Evolutionary conservation across 2,888 invertebrate genomes (phyloP).

Genomic region (Caenorhabditis zanzibari): DNA sequence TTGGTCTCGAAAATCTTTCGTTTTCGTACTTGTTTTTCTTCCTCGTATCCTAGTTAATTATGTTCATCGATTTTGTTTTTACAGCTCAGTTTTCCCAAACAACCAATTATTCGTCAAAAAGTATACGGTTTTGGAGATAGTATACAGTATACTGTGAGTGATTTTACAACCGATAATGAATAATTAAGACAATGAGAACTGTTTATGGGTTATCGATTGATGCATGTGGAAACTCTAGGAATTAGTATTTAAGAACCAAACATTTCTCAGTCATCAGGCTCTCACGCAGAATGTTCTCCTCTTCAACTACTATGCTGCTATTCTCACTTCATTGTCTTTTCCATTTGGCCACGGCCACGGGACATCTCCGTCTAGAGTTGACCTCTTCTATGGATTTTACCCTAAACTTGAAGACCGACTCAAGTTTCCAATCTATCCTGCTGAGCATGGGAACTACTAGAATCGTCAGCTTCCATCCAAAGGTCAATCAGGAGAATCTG

Average conservation of each 20-base stretch:
- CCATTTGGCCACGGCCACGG: slow-evolving; percentile 18
- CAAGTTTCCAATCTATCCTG: neutral
- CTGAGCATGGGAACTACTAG: slow-evolving; percentile 8
- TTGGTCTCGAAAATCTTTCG: no score
- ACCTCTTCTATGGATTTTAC: slow-evolving; percentile 14
- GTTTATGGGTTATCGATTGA: no score
- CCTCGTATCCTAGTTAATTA: no score
- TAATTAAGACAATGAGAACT: no score
- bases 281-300: slow-evolving; percentile 22
- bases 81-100: no score
- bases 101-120: no score
- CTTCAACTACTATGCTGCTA: neutral
- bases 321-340: slow-evolving; percentile 4
- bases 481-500: neutral
- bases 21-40: no score
- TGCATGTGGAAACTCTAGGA: neutral
- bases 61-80: no score
- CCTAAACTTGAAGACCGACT: neutral
- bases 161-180: no score
- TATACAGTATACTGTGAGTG: no score
- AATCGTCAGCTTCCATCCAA: slow-evolving; percentile 36
- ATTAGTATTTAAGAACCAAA: neutral
- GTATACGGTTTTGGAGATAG: no score
- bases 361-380: slow-evolving; percentile 39
- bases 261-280: neutral